A percentile compares a stretch with the other conserved stretches of the same genome.
Conservation (phyloP, 1,140 invertebrate genomes). For the Protaetia brevitarsis region DNA sequence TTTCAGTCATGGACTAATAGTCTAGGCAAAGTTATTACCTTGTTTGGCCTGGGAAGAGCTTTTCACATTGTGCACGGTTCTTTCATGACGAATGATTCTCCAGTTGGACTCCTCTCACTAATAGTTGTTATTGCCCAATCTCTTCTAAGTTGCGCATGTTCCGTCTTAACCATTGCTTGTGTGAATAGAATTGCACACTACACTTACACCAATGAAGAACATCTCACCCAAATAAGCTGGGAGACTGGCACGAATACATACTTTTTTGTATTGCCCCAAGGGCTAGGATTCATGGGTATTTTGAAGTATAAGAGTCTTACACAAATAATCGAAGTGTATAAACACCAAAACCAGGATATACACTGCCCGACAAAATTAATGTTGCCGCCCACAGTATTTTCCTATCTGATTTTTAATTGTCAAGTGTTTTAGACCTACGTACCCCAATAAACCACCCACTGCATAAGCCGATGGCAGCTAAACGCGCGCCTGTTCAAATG, state of each 20-base stretch:
- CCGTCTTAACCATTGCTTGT: not conserved
- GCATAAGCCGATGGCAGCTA: too few species aligned
- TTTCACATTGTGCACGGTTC: conserved; percentile 6
- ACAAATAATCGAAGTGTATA: not conserved
- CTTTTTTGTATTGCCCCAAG: not conserved
- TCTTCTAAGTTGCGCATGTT: not conserved
- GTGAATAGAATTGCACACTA: not conserved
- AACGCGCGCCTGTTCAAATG: too few species aligned
- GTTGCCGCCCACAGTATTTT: too few species aligned
- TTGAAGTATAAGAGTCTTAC: not conserved
- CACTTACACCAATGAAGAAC: not conserved
- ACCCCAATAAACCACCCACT: too few species aligned
- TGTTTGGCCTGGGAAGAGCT: conserved; percentile 8
- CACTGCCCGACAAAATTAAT: too few species aligned
- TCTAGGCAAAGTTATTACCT: not conserved
- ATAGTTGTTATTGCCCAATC: not conserved
- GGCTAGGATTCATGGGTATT: not conserved
- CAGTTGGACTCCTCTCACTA: not conserved
- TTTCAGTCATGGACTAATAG: not conserved
- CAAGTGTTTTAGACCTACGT: too few species aligned
- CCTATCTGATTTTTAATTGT: too few species aligned
- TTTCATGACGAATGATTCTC: not conserved
- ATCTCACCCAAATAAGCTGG: not conserved
- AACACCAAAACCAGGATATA: too few species aligned
- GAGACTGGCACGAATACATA: not conserved